phyloP scores from a whole-genome alignment of 2,888 invertebrate genomes.

The Cerceris rybyensis region DNA sequence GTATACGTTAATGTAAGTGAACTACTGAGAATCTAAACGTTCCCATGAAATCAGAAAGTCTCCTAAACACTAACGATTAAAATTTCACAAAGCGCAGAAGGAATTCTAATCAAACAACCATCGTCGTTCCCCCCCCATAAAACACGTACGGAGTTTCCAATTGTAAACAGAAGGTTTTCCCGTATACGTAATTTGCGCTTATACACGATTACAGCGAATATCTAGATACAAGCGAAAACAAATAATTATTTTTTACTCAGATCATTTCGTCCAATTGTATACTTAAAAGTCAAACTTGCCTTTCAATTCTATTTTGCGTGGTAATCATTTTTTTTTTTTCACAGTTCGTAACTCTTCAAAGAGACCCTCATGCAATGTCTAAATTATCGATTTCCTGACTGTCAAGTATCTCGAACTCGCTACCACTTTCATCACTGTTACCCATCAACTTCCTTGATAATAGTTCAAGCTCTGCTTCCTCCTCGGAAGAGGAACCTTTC shows the following conservation, averaged over 20 bases:
- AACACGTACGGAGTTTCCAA: background rate
- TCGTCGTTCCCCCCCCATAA: background rate
- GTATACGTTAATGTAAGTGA: constrained; percentile 39
- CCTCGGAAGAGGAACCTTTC: constrained; percentile 77
- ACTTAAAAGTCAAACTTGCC: constrained; percentile 27
- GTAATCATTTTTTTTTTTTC: constrained; percentile 37
- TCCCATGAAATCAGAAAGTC: constrained; percentile 30
- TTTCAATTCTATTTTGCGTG: constrained; percentile 42
- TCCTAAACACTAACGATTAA: constrained; percentile 11
- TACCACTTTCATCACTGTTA: constrained; percentile 77
- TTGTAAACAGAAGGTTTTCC: constrained; percentile 7
- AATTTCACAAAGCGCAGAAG: constrained; percentile 8
- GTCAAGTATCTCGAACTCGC: constrained; percentile 80
- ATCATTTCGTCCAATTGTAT: constrained; percentile 19
- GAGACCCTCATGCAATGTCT: constrained; percentile 52
- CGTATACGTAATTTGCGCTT: constrained; percentile 8
- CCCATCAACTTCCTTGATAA: constrained; percentile 66
- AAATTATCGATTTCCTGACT: constrained; percentile 72
- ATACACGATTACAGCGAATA: constrained; percentile 25
- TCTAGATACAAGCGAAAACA: constrained; percentile 32
- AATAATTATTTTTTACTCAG: constrained; percentile 25
- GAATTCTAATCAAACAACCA: constrained; percentile 5
- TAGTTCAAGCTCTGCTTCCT: constrained; percentile 74
- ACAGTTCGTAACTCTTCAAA: constrained; percentile 32
- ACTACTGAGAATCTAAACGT: constrained; percentile 48